These are phyloP conservation scores for Trypoxylus dichotomus DNA, from an alignment of 1,140 invertebrate genomes.

Conservation along the genomic window DNA sequence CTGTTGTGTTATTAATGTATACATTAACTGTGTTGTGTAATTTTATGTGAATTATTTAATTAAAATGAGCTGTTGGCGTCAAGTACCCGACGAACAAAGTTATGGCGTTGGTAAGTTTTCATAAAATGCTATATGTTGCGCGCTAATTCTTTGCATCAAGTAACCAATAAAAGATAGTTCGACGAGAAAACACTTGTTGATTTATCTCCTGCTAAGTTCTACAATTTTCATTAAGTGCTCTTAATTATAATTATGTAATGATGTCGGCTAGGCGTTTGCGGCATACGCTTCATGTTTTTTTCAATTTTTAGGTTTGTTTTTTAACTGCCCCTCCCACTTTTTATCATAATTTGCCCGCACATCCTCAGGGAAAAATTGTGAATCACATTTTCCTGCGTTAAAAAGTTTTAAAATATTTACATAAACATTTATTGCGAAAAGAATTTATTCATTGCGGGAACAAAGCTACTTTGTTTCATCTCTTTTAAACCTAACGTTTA, in stretches of 20 bases:
- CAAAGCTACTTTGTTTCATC: background rate
- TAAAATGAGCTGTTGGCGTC: conserved; percentile 42
- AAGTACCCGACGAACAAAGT: conserved; percentile 39
- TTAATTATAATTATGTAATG: conserved; percentile 24
- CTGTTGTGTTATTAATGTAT: conserved; percentile 3
- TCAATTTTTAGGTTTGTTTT: background rate
- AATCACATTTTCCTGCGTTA: conserved; percentile 32
- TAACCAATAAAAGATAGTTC: background rate
- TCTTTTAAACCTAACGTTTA: background rate
- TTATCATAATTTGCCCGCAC: conserved; percentile 24
- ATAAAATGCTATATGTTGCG: background rate
- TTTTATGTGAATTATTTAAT: conserved; percentile 33
- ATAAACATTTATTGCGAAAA: background rate
- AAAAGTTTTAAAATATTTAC: background rate
- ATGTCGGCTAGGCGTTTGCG: background rate
- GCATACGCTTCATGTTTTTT: background rate
- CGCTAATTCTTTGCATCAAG: background rate
- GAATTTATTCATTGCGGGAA: too few species aligned
- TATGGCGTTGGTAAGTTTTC: conserved; percentile 42
- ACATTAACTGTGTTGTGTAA: conserved; percentile 14
- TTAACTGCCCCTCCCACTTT: conserved; percentile 32
- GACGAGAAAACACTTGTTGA: conserved; percentile 29
- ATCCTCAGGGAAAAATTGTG: conserved; percentile 34
- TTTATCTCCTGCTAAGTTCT: conserved; percentile 28
- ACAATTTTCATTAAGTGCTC: background rate